Evolutionary conservation across 1,140 invertebrate species (phyloP).

Genomic region (Theocolax elegans): DNA sequence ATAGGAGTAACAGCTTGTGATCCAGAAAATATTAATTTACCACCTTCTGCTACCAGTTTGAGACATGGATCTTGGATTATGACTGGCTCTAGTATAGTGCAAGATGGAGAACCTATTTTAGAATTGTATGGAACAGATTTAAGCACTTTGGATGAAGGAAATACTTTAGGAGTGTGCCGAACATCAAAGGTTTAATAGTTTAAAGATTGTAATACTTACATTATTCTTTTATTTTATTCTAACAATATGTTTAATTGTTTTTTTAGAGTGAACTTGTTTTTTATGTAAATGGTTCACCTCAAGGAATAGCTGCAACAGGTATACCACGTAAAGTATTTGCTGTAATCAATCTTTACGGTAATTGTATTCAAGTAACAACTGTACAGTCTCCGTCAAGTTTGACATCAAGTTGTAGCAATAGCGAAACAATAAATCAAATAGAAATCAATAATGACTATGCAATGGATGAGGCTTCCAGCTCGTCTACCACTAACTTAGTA

Average conservation of each 20-base stretch:
- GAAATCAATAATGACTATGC: slow-evolving; percentile 63
- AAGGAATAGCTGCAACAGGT: slow-evolving; percentile 84
- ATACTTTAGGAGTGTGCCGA: slow-evolving; percentile 85
- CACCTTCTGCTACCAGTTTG: slow-evolving; percentile 85
- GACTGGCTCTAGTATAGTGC: slow-evolving; percentile 85
- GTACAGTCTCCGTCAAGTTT: slow-evolving; percentile 55
- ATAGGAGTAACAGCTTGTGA: slow-evolving; percentile 90
- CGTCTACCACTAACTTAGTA: slow-evolving; percentile 62
- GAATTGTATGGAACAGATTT: slow-evolving; percentile 88
- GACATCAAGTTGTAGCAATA: slow-evolving; percentile 49
- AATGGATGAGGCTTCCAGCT: slow-evolving; percentile 56
- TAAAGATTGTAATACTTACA: slow-evolving; percentile 5
- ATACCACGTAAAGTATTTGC: slow-evolving; percentile 84
- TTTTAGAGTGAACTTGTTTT: slow-evolving; percentile 85
- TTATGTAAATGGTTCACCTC: slow-evolving; percentile 88
- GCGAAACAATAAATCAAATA: slow-evolving; percentile 41
- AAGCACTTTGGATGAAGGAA: slow-evolving; percentile 85
- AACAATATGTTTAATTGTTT: slow-evolving; percentile 31
- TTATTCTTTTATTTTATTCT: slow-evolving; percentile 33
- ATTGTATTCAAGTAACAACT: slow-evolving; percentile 88
- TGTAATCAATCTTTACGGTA: slow-evolving; percentile 91
- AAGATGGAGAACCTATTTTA: slow-evolving; percentile 82
- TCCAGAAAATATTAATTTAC: slow-evolving; percentile 83
- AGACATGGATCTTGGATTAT: slow-evolving; percentile 89
- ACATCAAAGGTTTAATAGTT: slow-evolving; percentile 74